phyloP scores from a whole-genome alignment of 2,797 vertebrate genomes.

The Hyperoplus lanceolatus region DNA sequence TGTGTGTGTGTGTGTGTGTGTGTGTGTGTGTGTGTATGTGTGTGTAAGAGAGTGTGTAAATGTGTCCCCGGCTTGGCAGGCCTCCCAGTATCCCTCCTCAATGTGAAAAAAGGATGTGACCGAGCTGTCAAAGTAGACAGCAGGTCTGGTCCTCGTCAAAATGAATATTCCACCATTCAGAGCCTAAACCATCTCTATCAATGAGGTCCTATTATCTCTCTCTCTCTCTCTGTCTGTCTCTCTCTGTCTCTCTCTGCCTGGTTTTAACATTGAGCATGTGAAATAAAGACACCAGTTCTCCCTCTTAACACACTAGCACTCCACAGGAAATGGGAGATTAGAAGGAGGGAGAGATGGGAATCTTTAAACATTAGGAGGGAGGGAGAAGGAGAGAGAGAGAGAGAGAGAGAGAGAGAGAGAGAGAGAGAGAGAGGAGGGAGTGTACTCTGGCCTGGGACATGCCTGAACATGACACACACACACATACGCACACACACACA shows the following conservation, averaged over 20 bases:
- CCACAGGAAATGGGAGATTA: constrained; percentile 68
- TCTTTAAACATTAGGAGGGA: constrained; percentile 44
- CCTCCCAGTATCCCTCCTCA: constrained; percentile 38
- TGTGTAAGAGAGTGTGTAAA: constrained; percentile 15
- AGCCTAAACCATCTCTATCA: constrained; percentile 24
- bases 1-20: constrained; percentile 28
- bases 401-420: constrained; percentile 1
- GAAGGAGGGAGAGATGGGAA: constrained; percentile 45
- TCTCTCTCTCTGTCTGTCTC: constrained; percentile 14
- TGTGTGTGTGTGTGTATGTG: neutral
- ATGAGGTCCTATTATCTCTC: constrained; percentile 8
- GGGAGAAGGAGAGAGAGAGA: neutral
- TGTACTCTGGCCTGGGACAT: constrained; percentile 45
- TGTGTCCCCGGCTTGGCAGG: constrained; percentile 46
- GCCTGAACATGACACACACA: constrained; percentile 67
- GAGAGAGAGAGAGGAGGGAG: constrained; percentile 32
- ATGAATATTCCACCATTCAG: constrained; percentile 24
- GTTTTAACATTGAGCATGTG: constrained; percentile 46
- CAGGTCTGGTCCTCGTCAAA: constrained; percentile 66
- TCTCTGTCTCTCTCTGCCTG: constrained; percentile 8
- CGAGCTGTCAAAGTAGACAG: constrained; percentile 48
- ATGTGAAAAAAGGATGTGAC: constrained; percentile 52
- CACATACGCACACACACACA: constrained; percentile 11
- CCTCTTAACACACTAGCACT: constrained; percentile 50
- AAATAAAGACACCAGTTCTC: constrained; percentile 58